phyloP scores from a whole-genome alignment of 1,140 invertebrate genomes.

The Pogonus chalceus region DNA sequence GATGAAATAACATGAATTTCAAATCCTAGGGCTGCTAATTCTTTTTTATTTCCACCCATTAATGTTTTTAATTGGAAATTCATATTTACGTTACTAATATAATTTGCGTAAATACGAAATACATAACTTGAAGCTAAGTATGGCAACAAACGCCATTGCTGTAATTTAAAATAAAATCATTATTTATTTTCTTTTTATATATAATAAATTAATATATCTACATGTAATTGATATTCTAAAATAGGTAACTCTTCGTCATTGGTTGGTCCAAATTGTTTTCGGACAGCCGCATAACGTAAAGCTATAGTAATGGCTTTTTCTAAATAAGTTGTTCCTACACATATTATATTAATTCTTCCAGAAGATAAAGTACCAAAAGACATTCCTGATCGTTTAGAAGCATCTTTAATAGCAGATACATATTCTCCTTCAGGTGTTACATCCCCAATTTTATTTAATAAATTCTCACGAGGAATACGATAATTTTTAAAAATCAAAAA shows the following conservation, averaged over 20 bases:
- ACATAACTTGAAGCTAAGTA: slow-evolving; percentile 75
- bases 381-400: slow-evolving; percentile 65
- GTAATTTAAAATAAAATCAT: slow-evolving; percentile 12
- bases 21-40: slow-evolving; percentile 33
- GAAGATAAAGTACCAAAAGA: slow-evolving; percentile 77
- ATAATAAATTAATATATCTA: slow-evolving; percentile 37
- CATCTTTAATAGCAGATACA: slow-evolving; percentile 62
- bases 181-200: not conserved
- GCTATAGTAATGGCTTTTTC: slow-evolving; percentile 71
- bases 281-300: slow-evolving; percentile 77
- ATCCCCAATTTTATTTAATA: slow-evolving; percentile 81
- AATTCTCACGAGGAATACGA: slow-evolving; percentile 64
- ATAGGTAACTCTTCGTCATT: slow-evolving; percentile 66
- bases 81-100: slow-evolving; percentile 27
- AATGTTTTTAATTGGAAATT: slow-evolving; percentile 29
- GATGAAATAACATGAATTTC: slow-evolving; percentile 91
- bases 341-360: slow-evolving; percentile 64
- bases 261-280: slow-evolving; percentile 79
- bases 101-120: slow-evolving; percentile 58
- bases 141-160: slow-evolving; percentile 90
- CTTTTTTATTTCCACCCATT: slow-evolving; percentile 22
- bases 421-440: slow-evolving; percentile 78
- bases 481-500: slow-evolving; percentile 79
- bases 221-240: slow-evolving; percentile 83
- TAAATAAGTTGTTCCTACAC: slow-evolving; percentile 61